These are phyloP conservation scores for Corella eumyota DNA, from an alignment of 23 tunicate species.

Conservation along the genomic window DNA sequence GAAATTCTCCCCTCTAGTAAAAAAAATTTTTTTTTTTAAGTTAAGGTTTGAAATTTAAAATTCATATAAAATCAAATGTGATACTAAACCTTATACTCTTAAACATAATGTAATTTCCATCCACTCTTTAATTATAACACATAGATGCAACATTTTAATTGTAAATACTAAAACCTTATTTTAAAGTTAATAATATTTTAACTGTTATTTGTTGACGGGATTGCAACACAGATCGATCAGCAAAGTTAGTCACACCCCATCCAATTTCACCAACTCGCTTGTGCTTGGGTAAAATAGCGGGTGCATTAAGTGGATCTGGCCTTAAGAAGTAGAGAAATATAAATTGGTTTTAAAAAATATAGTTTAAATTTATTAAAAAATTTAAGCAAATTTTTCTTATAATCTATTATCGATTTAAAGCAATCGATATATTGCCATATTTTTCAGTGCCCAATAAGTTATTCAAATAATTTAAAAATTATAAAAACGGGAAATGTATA, in stretches of 20 bases:
- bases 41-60: neutral
- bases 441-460: neutral
- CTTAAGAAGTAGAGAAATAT: slow-evolving; percentile 12
- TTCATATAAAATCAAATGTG: neutral
- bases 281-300: slow-evolving; percentile 33
- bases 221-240: slow-evolving; percentile 22
- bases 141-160: neutral
- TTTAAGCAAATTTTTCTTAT: neutral
- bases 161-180: neutral
- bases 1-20: slow-evolving; percentile 32
- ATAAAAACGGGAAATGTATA: neutral
- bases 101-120: neutral
- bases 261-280: slow-evolving; percentile 55
- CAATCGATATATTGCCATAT: too few relatives aligned
- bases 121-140: neutral
- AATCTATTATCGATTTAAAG: too few relatives aligned
- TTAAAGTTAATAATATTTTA: neutral
- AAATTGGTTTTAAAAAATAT: neutral
- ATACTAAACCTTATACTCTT: neutral
- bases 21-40: neutral
- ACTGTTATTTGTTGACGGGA: slow-evolving; percentile 45
- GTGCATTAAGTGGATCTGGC: slow-evolving; percentile 50
- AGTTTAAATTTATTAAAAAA: neutral
- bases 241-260: slow-evolving; percentile 43
- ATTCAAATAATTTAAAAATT: neutral